Conservation (phyloP, 2,113 vertebrate species). For the Eubucco bourcierii region DNA sequence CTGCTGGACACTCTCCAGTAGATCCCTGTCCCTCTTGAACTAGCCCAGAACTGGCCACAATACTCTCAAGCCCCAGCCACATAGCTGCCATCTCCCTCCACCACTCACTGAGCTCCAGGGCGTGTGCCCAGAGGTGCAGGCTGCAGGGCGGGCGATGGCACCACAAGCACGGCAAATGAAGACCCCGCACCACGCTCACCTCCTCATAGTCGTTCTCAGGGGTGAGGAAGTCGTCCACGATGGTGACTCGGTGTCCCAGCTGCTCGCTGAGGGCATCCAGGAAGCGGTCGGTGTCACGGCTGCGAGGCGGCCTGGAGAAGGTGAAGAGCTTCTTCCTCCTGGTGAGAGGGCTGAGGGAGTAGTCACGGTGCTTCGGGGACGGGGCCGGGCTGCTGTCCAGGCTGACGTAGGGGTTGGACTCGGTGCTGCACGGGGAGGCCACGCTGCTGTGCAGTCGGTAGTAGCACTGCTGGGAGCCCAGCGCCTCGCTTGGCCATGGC, state of each 20-base stretch:
- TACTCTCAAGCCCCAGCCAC: rapidly evolving
- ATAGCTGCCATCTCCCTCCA: neutral
- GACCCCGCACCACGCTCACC: constrained; percentile 59
- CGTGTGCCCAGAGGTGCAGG: rapidly evolving
- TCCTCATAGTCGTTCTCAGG: constrained; percentile 97
- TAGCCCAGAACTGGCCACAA: too few relatives aligned
- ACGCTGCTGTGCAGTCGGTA: constrained; percentile 79
- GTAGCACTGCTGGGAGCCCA: constrained; percentile 83
- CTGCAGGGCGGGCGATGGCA: rapidly evolving
- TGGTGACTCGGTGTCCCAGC: constrained; percentile 87
- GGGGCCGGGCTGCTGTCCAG: constrained; percentile 89
- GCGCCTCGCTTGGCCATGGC: constrained; percentile 84
- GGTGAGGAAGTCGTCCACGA: constrained; percentile 88
- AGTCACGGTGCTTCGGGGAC: constrained; percentile 79
- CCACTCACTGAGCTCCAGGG: neutral
- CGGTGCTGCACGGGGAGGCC: constrained; percentile 90
- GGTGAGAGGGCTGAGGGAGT: constrained; percentile 77
- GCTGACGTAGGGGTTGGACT: constrained; percentile 96
- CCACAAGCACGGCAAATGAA: rapidly evolving
- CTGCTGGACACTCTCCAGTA: too few relatives aligned
- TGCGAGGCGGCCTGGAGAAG: constrained; percentile 88
- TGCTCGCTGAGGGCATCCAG: constrained; percentile 92
- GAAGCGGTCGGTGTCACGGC: constrained; percentile 93
- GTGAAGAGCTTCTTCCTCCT: constrained; percentile 91
- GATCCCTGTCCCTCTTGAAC: too few relatives aligned